Evolutionary conservation across 2,113 vertebrate genomes (phyloP), one percentile per base, ranked within the genome.

Genomic region (Tringa solitaria): DNA sequence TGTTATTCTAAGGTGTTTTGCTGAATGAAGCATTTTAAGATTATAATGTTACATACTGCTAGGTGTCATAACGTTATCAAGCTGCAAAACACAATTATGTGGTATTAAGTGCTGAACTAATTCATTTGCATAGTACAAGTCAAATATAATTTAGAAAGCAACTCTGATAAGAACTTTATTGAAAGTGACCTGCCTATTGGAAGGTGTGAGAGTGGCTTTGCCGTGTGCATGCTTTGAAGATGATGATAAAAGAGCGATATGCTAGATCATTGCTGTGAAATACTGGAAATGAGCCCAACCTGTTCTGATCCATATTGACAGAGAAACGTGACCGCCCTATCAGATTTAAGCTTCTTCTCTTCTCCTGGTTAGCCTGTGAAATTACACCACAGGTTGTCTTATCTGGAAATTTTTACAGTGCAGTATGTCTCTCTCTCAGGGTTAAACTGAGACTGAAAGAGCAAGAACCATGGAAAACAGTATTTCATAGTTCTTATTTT

Each of bases 301-400:
- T 77, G 32, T 61, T 80, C n/a, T 86, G 50, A 87, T 70, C 54
- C 54, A 21, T 18, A 45, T 0, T 65, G 72, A 88, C 67, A 80
- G 37, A 54, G 30, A 69, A 92, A 74, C 0, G 0, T 18, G 28
- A 91, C 43, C 59, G 67, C 1, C 2, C 33, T 9, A 33, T 21
- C 64, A 75, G 20, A 81, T 46, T 30, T 43, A 50, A 77, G 37
- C 41, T 88, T 17, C 50, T 69, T 48, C 45, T 80, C 51, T 43
- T 61, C 41, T 64, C 57, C 39, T 63, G 1, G 2, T 41, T 33
- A 75, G 51, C 46, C 61, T 72, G 50, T 65, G 68, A 77, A 92
- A 75, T 78, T 50, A 86, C 5, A 12, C 32, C 54, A 70, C 6
- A 41, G 43, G 14, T 39, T 6, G 1, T 41, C 48, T 79, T 35